Evolutionary conservation across 2,113 vertebrate species (phyloP), one percentile per base, ranked within the genome.

Genomic region (Arenaria interpres): DNA sequence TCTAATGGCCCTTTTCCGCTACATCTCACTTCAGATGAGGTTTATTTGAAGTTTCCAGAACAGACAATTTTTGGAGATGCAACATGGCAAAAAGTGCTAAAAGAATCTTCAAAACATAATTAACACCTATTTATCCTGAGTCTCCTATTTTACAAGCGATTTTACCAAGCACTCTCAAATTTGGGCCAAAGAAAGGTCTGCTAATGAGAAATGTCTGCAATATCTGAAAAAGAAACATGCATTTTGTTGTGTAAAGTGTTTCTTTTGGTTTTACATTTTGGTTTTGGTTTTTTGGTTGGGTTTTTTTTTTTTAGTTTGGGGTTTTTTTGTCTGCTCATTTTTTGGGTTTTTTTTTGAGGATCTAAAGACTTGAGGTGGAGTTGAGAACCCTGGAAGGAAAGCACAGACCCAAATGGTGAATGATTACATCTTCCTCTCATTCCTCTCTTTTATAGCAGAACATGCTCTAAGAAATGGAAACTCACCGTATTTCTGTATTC

Each of bases 11-110:
- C 51, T 75, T 97, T 84, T 95, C 79, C 89, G 88, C 90, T 89
- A 87, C 90, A 66, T 92, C 92, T 97, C 83, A 79, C 86, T 93
- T 95, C 53, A 91, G 69, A 85, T 68, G 39, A 89, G 73, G 25
- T 82, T 93, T 82, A 73, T 97, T 95, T 97, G 90, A 96, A 96
- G 93, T 91, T 97, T 91, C 79, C 74, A 73, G 80, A 81, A 91
- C 69, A 87, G 73, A 68, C 37, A 88, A 59, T 64, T 93, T 93
- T 91, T 96, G 81, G 86, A 89, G 66, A 85, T 73, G 50, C 45
- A 95, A 41, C 84, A 88, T 75, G 80, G 83, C 86, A 93, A 59
- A 90, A 92, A 89, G 89, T 95, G 89, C 54, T 85, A 92, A 92
- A 77, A 92, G 66, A 78, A 32, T 95, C 86, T 95, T 95, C 57